These are phyloP conservation scores for Eristalis tenax DNA, from an alignment of 2,888 invertebrate genomes.

Conservation along the genomic window DNA sequence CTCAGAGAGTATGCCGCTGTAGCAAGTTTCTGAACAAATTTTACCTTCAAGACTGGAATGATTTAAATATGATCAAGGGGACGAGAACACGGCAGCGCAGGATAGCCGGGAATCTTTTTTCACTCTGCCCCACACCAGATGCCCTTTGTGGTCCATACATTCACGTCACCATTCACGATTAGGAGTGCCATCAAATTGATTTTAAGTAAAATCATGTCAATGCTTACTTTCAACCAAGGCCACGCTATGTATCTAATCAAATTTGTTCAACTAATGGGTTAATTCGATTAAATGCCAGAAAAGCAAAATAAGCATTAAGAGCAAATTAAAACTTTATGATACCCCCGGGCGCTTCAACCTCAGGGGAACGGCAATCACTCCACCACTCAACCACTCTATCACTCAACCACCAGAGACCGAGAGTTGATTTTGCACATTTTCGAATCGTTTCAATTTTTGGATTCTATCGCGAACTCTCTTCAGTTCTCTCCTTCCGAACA, in stretches of 20 bases:
- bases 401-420: not conserved
- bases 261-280: not conserved
- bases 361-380: not conserved
- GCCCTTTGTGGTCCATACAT: too few species aligned
- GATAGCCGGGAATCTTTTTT: too few species aligned
- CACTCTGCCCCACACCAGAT: too few species aligned
- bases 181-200: not conserved
- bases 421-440: not conserved
- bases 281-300: not conserved
- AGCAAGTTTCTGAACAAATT: too few species aligned
- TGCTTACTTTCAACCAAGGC: not conserved
- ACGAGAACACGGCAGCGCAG: too few species aligned
- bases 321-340: not conserved
- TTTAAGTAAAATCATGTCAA: not conserved
- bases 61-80: too few species aligned
- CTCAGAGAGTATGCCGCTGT: too few species aligned
- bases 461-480: not conserved
- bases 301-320: not conserved
- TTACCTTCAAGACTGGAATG: too few species aligned
- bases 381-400: not conserved
- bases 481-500: not conserved
- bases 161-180: not conserved
- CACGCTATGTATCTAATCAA: not conserved
- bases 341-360: not conserved
- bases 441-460: not conserved